These are phyloP conservation scores for Dermatemys mawii DNA, from an alignment of 2,113 vertebrate species.

Conservation along the genomic window DNA sequence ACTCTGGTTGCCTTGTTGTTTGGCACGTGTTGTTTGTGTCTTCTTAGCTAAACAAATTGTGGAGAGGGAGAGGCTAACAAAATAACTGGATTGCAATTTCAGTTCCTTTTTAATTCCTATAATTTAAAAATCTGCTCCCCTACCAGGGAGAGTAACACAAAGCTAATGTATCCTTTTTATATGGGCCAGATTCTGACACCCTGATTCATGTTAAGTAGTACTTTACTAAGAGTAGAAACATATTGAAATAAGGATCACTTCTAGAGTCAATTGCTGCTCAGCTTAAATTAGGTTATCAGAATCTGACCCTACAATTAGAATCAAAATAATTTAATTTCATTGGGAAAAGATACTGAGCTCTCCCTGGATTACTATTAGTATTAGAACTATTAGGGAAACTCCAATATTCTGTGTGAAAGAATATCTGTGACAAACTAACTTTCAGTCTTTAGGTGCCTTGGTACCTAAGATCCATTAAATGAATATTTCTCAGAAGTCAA, in stretches of 20 bases:
- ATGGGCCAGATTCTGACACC: too few species aligned
- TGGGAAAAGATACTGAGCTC: slow-evolving; percentile 47
- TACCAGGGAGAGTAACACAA: too few species aligned
- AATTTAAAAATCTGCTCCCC: too few species aligned
- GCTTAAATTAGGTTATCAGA: slow-evolving; percentile 32
- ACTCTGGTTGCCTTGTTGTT: neutral
- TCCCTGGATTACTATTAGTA: slow-evolving; percentile 24
- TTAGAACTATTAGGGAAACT: slow-evolving; percentile 58
- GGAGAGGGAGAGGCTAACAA: neutral
- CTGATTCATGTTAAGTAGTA: too few species aligned
- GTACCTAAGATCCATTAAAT: slow-evolving; percentile 24
- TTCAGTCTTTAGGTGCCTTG: slow-evolving; percentile 22
- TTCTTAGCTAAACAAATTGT: neutral
- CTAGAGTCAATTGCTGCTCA: slow-evolving; percentile 3
- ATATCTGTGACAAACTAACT: slow-evolving; percentile 49
- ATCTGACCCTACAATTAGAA: neutral
- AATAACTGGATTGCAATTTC: neutral
- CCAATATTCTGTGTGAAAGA: slow-evolving; percentile 42
- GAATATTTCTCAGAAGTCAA: neutral
- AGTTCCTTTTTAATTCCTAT: too few species aligned
- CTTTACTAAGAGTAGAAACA: too few species aligned
- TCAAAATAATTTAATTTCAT: slow-evolving; percentile 53
- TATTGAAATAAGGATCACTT: too few species aligned
- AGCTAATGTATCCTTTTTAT: too few species aligned
- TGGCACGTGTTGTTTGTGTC: neutral